Evolutionary conservation across 2,888 invertebrate genomes (phyloP).

Genomic region (Eutolmus rufibarbis): DNA sequence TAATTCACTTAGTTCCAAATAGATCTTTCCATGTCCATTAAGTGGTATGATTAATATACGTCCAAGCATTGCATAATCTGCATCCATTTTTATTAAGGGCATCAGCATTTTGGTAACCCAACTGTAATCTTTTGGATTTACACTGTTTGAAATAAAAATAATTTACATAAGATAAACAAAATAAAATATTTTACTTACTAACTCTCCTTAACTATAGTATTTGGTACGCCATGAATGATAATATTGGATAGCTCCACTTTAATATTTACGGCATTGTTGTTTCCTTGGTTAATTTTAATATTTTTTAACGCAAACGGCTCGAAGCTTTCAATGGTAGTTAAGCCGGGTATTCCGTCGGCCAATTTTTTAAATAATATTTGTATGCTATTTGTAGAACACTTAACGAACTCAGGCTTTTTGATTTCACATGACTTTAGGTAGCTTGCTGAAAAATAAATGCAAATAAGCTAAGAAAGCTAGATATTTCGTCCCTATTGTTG

Average conservation of each 20-base stretch:
- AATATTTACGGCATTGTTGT: conserved; percentile 74
- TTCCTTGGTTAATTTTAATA: conserved; percentile 75
- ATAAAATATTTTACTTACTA: conserved; percentile 64
- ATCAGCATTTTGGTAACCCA: conserved; percentile 68
- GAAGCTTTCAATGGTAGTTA: conserved; percentile 67
- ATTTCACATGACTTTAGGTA: conserved; percentile 72
- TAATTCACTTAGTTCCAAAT: conserved; percentile 74
- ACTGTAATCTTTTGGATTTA: conserved; percentile 14
- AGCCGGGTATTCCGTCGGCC: conserved; percentile 53
- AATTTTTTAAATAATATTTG: conserved; percentile 65
- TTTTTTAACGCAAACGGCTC: conserved; percentile 74
- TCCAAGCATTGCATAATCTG: conserved; percentile 73
- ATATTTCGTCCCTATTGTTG: neutral
- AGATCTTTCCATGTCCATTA: conserved; percentile 72
- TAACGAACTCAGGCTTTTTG: conserved; percentile 70
- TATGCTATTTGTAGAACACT: conserved; percentile 70
- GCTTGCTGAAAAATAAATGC: conserved; percentile 65
- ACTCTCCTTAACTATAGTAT: conserved; percentile 71
- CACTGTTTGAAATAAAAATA: neutral
- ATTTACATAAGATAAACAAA: neutral
- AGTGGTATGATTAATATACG: conserved; percentile 75
- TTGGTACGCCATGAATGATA: conserved; percentile 72
- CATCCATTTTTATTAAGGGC: conserved; percentile 73
- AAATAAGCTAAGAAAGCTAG: neutral
- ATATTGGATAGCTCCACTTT: conserved; percentile 76